A percentile compares a stretch with the other conserved stretches of the same genome.
phyloP scores from a whole-genome alignment of 2,113 vertebrate genomes.

The Caracal caracal region DNA sequence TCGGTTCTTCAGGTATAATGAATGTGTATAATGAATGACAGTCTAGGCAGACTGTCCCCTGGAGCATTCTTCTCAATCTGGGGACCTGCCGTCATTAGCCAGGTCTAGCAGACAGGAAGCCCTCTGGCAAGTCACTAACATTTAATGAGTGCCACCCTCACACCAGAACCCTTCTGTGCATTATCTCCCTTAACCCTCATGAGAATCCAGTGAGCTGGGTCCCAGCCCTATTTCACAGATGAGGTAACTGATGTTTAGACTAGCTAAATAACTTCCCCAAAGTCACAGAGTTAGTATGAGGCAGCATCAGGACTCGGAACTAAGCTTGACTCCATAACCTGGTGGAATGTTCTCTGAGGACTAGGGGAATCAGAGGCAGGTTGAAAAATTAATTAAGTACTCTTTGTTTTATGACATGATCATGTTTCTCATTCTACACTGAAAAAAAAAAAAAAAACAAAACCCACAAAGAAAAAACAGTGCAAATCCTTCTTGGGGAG shows the following conservation, averaged over 20 bases:
- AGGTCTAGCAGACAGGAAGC: neutral
- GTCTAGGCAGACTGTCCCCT: neutral
- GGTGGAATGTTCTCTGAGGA: too few species aligned
- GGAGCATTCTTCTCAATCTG: neutral
- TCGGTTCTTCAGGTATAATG: neutral
- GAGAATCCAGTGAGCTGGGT: neutral
- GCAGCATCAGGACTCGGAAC: neutral
- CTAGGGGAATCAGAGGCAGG: too few species aligned
- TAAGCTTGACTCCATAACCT: constrained; percentile 3
- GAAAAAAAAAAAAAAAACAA: neutral
- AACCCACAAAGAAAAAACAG: neutral
- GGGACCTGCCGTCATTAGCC: neutral
- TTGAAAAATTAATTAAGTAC: too few species aligned
- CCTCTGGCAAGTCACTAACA: neutral
- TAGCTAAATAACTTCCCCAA: neutral
- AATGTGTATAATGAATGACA: neutral
- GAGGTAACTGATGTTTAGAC: neutral
- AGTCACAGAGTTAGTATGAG: neutral
- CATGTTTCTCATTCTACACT: too few species aligned
- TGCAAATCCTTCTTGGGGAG: neutral
- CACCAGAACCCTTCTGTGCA: neutral
- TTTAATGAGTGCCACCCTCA: neutral
- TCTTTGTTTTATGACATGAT: too few species aligned
- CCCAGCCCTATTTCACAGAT: neutral
- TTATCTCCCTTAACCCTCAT: neutral